Evolutionary conservation across 2,797 vertebrate genomes (phyloP), one percentile per base, ranked within the genome.

Genomic region (Melanotaenia trifasciata): DNA sequence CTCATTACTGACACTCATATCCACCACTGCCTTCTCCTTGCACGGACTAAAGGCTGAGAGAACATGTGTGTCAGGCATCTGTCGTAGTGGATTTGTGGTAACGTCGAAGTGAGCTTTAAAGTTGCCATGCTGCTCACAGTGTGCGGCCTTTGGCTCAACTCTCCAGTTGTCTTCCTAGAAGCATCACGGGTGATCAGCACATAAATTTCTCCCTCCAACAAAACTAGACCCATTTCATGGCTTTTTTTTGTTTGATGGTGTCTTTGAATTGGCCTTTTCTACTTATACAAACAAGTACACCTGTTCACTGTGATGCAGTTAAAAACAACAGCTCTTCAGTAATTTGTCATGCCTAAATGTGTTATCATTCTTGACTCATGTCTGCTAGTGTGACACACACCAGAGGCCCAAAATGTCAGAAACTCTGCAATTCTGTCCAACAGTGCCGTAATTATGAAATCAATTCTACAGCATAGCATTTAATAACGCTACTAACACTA

Each of bases 1-100:
- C 88, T 92, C 88, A 89, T 94, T 93, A 92, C 86, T 45, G 82
- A 87, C 89, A 74, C 74, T 18, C 12, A 83, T 66, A 79, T 68
- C 82, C 70, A 40, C 64, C 59, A 33, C 79, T 65, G 76, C 72
- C 62, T 66, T 72, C 67, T 77, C 32, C 79, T 57, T 2, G 43
- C 65, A 64, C 71, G 70, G 50, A 45, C 80, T 74, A 79, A 78
- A 84, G 70, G 72, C 81, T 61, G 70, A 71, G 73, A 51, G 45
- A 58, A 20, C 13, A 54, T 51, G 68, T 69, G 64, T 69, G 45
- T 43, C 58, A 51, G 61, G 60, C 62, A 70, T 54, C 58, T 69
- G 76, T 78, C 36, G 5, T 69, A 64, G 73, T 38, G 64, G 62
- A 86, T 88, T 84, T 77, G 74, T 43, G 43, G 0, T 32, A 14